Conservation (phyloP, 2,113 vertebrate species). For the Puffinus mauretanicus region DNA sequence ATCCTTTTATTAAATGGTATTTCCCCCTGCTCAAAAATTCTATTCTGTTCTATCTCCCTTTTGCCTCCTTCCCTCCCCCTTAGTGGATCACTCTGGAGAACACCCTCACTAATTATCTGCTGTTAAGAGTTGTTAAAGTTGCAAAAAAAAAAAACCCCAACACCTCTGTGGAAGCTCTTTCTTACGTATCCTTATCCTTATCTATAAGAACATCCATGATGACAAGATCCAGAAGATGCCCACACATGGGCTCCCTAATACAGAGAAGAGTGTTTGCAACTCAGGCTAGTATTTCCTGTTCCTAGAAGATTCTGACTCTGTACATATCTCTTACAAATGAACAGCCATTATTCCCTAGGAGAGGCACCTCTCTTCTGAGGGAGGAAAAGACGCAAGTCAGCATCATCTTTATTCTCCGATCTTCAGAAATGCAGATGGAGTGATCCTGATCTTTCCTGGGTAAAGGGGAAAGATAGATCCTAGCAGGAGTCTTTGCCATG, state of each 20-base stretch:
- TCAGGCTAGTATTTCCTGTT: not conserved
- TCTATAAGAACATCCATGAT: not conserved
- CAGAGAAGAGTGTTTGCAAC: not conserved
- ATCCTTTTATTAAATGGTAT: not conserved
- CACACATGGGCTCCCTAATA: not conserved
- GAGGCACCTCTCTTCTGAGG: not conserved
- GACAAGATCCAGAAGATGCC: not conserved
- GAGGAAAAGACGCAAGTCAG: not conserved
- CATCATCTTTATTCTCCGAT: not conserved
- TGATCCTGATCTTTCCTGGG: not conserved
- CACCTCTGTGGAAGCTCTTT: not conserved
- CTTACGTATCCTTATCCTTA: not conserved
- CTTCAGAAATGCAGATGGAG: not conserved
- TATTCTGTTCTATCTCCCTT: not conserved
- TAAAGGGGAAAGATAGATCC: not conserved
- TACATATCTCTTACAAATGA: not conserved
- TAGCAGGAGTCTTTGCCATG: not conserved
- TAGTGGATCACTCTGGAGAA: not conserved
- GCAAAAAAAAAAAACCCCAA: not conserved
- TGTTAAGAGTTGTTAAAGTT: not conserved
- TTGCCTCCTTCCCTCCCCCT: not conserved
- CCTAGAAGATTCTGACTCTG: not conserved
- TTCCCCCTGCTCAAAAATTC: not conserved
- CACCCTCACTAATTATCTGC: not conserved
- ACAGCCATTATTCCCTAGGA: not conserved